A percentile compares a stretch with the other conserved stretches of the same genome.
Evolutionary conservation across 1,140 invertebrate genomes (phyloP).

Genomic region (Heliconius congener): DNA sequence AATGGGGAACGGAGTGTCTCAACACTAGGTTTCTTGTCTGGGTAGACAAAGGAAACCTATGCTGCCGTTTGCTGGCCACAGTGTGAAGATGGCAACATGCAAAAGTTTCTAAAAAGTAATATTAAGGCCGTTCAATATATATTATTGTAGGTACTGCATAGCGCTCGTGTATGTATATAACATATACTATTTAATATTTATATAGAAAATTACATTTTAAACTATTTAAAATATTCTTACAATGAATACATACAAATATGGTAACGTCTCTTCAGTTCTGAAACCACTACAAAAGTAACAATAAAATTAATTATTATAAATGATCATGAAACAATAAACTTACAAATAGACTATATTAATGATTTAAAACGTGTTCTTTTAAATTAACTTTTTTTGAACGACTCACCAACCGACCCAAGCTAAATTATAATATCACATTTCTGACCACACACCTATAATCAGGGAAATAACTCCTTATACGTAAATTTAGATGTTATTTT

Average conservation of each 20-base stretch:
- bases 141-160: neutral
- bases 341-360: neutral
- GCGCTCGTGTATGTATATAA: neutral
- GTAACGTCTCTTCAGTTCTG: neutral
- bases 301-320: neutral
- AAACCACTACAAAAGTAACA: neutral
- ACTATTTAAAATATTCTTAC: neutral
- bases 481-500: constrained; percentile 86
- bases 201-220: neutral
- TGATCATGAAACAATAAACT: neutral
- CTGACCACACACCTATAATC: constrained; percentile 31
- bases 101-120: neutral
- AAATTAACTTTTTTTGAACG: neutral
- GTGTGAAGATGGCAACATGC: neutral
- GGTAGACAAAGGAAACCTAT: too few relatives aligned
- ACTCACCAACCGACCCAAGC: neutral
- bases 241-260: neutral
- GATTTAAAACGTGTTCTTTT: neutral
- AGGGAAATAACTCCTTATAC: constrained; percentile 85
- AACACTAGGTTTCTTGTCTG: too few relatives aligned
- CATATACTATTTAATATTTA: neutral
- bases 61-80: too few relatives aligned
- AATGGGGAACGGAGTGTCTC: too few relatives aligned
- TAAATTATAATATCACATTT: constrained; percentile 26
- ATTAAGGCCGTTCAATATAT: neutral